phyloP scores from a whole-genome alignment of 1,140 invertebrate species.

The Stegodyphus mimosarum region DNA sequence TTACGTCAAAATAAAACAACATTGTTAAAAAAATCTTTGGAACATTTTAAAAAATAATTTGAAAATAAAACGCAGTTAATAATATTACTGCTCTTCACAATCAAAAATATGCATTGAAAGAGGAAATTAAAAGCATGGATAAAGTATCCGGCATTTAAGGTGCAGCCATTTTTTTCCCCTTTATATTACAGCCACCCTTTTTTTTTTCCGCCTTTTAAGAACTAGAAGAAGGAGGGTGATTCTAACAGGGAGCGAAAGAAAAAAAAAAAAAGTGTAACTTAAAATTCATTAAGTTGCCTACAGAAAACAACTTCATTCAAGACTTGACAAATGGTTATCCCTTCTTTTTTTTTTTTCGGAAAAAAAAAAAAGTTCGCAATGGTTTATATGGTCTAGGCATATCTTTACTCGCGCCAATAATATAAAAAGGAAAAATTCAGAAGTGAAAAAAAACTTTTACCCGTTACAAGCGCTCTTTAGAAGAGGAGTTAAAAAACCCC shows the following conservation, averaged over 20 bases:
- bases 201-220: background rate
- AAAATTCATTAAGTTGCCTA: slow-evolving; percentile 20
- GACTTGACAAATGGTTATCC: slow-evolving; percentile 14
- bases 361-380: slow-evolving; percentile 5
- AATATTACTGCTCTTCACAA: background rate
- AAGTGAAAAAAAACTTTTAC: background rate
- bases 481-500: background rate
- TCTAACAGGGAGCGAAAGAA: background rate
- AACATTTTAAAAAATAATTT: too few species aligned
- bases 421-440: background rate
- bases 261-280: slow-evolving; percentile 2
- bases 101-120: background rate
- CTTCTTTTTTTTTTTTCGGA: background rate
- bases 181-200: background rate
- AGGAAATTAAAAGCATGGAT: background rate
- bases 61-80: too few species aligned
- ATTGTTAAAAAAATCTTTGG: too few species aligned
- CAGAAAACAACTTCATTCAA: slow-evolving; percentile 15
- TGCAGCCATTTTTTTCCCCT: background rate
- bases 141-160: background rate
- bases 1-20: too few species aligned
- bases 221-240: slow-evolving; percentile 8
- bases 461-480: background rate
- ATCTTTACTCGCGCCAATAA: slow-evolving; percentile 1
- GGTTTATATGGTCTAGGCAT: slow-evolving; percentile 1